phyloP scores from a whole-genome alignment of 2,113 vertebrate species.

The Phalacrocorax pelagicus region DNA sequence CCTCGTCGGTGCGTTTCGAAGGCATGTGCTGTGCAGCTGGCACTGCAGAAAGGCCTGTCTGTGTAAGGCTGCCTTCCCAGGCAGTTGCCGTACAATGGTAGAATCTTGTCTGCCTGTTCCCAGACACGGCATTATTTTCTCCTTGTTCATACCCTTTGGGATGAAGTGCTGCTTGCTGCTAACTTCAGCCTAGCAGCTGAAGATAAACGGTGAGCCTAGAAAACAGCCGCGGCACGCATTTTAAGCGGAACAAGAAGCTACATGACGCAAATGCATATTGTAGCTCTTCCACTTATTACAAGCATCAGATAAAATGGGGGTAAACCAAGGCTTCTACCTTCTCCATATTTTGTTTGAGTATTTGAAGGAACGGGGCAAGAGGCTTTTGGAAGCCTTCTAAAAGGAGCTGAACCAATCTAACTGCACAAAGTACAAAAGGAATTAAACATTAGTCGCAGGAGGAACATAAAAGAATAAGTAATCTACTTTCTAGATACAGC shows the following conservation, averaged over 20 bases:
- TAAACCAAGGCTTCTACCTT: neutral
- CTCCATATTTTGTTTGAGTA: neutral
- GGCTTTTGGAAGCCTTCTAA: neutral
- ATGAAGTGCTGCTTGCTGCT: neutral
- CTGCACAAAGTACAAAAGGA: neutral
- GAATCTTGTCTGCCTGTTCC: neutral
- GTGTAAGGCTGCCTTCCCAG: neutral
- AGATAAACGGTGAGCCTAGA: neutral
- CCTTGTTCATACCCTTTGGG: neutral
- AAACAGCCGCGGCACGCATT: neutral
- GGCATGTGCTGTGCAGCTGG: neutral
- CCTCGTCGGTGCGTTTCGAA: neutral
- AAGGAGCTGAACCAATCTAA: neutral
- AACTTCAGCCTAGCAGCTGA: neutral
- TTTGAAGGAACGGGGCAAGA: neutral
- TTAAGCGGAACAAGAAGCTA: neutral
- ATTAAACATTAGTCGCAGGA: neutral
- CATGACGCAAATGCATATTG: neutral
- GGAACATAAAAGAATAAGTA: neutral
- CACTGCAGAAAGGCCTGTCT: neutral
- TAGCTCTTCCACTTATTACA: neutral
- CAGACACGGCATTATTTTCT: neutral
- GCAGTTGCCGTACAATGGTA: neutral
- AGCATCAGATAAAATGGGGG: neutral
- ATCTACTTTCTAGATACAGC: neutral